A percentile compares a stretch with the other conserved stretches of the same genome.
phyloP scores from a whole-genome alignment of 2,113 vertebrate species.

The Chionis minor region DNA sequence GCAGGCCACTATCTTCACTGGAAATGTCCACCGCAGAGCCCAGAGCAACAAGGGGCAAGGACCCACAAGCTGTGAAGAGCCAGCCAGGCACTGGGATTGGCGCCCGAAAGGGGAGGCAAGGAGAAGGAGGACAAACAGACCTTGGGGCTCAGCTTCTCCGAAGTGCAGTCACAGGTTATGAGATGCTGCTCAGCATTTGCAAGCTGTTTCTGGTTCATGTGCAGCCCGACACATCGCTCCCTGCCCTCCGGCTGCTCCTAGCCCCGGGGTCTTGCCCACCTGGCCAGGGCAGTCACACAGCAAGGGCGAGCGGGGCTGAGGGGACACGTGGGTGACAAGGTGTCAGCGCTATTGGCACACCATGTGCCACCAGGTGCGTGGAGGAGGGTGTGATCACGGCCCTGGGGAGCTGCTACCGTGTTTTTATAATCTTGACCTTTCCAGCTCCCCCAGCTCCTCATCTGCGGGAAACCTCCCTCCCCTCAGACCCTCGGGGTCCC shows the following conservation, averaged over 20 bases:
- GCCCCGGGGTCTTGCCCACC: not conserved
- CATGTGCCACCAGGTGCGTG: not conserved
- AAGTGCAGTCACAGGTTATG: fast-evolving
- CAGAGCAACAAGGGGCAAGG: not conserved
- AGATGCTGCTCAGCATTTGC: not conserved
- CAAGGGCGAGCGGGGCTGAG: fast-evolving
- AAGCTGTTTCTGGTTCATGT: not conserved
- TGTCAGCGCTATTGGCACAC: not conserved
- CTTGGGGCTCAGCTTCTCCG: fast-evolving
- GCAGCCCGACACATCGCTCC: not conserved
- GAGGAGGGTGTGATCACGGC: not conserved
- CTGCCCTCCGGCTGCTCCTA: not conserved
- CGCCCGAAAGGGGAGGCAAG: fast-evolving
- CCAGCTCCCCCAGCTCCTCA: not conserved
- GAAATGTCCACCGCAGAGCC: not conserved
- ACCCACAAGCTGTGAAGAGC: not conserved
- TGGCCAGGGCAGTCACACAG: not conserved
- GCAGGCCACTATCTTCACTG: not conserved
- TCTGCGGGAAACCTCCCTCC: not conserved
- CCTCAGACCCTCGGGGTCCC: not conserved
- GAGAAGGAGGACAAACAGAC: not conserved
- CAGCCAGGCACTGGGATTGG: fast-evolving
- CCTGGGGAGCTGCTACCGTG: not conserved
- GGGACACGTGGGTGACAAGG: not conserved
- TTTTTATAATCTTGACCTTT: not conserved